Evolutionary conservation across 2,113 vertebrate species (phyloP), one percentile per base, ranked within the genome.

Genomic region (Clarias macrocephalus): DNA sequence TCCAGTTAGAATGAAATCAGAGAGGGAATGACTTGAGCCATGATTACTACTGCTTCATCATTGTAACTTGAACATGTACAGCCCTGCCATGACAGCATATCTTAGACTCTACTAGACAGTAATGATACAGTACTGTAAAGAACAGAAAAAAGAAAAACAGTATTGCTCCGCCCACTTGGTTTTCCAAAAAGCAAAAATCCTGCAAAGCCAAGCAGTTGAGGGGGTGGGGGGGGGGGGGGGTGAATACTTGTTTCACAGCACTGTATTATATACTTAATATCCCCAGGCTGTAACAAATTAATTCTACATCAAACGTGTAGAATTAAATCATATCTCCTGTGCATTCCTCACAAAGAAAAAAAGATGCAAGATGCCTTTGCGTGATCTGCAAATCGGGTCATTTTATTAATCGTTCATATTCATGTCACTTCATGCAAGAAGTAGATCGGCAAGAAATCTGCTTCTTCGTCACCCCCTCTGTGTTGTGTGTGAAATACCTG

Each of bases 401-500:
- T 90, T 76, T 75, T 18, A 62, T 48, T 23, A 48, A 11, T n/a
- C 9, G 16, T 84, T 60, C 54, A 79, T 77, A 79, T 79, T 28
- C n/a, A 54, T 25, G 11, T 83, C 37, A 75, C 68, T 33, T 23
- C 66, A 76, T 60, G 33, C 42, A 25, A 13, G 37, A 83, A 82
- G 80, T 33, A 73, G 80, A 87, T 63, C 56, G 5, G 56, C 21
- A 19, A 79, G 60, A 70, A 81, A 57, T 68, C 70, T 79, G 52
- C 42, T 89, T 73, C 54, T 54, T 54, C 54, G 18, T 42, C 59
- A 28, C 59, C 6, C 82, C 82, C n/a, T 42, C 54, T 76, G 21
- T 19, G 33, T 59, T 79, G 83, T 80, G 66, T 88, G 42, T 84
- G 60, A 90, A 82, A 42, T 88, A 77, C 84, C 82, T 85, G 86